Conservation (phyloP, 2,888 invertebrate species). For the Lacanobia wlatinum region DNA sequence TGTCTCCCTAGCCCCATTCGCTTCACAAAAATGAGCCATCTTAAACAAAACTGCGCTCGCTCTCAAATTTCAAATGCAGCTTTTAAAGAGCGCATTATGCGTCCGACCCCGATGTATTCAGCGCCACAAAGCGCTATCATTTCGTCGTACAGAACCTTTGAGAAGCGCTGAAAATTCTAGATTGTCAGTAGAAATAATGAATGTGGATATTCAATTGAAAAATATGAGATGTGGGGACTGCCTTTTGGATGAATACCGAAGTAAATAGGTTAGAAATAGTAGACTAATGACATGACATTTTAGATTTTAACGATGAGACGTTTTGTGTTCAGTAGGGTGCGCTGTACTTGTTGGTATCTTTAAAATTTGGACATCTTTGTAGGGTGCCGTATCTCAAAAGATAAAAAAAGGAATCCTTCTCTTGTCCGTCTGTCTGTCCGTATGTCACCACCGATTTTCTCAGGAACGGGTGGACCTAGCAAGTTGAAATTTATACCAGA, state of each 20-base stretch:
- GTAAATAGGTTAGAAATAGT: background rate
- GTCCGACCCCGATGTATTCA: conserved; percentile 66
- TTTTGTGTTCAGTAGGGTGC: too few relatives aligned
- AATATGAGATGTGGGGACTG: background rate
- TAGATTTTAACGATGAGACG: background rate
- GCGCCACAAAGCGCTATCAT: conserved; percentile 54
- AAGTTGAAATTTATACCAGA: too few relatives aligned
- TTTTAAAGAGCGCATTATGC: conserved; percentile 60
- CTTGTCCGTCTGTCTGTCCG: too few relatives aligned
- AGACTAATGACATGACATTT: background rate
- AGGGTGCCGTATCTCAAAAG: too few relatives aligned
- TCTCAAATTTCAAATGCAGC: conserved; percentile 44
- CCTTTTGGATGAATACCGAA: conserved; percentile 12
- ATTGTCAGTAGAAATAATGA: conserved; percentile 52
- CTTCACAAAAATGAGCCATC: conserved; percentile 31
- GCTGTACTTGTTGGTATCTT: too few relatives aligned
- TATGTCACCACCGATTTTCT: too few relatives aligned
- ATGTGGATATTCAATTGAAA: conserved; percentile 37
- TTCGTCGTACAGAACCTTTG: conserved; percentile 43
- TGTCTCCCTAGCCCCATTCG: conserved; percentile 21
- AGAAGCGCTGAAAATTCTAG: conserved; percentile 39
- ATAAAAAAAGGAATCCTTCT: too few relatives aligned
- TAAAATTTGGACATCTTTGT: too few relatives aligned
- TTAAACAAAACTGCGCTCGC: conserved; percentile 46
- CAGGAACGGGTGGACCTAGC: too few relatives aligned